phyloP scores from a whole-genome alignment of 2,113 vertebrate genomes.

The Otus sunia region DNA sequence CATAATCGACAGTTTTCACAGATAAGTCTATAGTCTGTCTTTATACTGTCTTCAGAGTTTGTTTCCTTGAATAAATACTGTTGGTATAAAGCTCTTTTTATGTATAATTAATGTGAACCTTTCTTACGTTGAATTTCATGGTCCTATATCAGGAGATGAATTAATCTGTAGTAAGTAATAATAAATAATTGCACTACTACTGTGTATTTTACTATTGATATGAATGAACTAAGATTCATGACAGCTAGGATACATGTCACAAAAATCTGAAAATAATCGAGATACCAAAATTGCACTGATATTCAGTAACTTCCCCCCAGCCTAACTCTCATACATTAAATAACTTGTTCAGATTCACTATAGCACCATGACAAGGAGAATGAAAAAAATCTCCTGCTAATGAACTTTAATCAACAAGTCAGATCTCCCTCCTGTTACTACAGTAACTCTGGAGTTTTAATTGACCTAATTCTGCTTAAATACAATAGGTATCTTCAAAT shows the following conservation, averaged over 20 bases:
- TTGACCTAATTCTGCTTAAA: not conserved
- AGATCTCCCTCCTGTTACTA: not conserved
- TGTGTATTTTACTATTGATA: not conserved
- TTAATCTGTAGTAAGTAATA: not conserved
- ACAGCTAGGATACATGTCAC: not conserved
- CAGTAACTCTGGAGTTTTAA: not conserved
- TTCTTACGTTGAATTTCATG: not conserved
- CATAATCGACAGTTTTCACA: slow-evolving; percentile 79
- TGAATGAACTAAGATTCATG: not conserved
- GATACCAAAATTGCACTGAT: not conserved
- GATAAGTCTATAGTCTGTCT: slow-evolving; percentile 51
- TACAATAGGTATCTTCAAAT: not conserved
- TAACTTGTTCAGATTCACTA: not conserved
- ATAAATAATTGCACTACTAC: not conserved
- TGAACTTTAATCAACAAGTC: not conserved
- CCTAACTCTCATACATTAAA: not conserved
- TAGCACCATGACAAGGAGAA: not conserved
- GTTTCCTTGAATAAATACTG: not conserved
- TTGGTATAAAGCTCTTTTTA: not conserved
- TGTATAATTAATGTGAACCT: not conserved
- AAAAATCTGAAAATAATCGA: not conserved
- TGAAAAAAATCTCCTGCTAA: not conserved
- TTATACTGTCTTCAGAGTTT: not conserved
- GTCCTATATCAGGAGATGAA: not conserved
- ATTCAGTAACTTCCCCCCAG: not conserved